Evolutionary conservation across 2,888 invertebrate species (phyloP).

Genomic region (Erebia epiphron): DNA sequence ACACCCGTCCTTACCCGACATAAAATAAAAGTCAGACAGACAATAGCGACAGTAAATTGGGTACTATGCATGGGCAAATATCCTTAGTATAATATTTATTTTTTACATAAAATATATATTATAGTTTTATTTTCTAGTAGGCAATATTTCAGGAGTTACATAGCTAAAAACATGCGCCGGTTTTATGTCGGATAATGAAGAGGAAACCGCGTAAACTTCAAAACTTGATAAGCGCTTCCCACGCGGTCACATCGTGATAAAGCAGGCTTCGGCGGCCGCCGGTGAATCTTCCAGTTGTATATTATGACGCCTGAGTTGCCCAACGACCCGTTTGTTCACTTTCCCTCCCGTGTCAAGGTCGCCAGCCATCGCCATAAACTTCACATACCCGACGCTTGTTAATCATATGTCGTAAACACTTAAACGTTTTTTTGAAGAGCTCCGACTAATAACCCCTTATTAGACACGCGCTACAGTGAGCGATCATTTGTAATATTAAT

Average conservation of each 20-base stretch:
- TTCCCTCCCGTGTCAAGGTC: conserved; percentile 79
- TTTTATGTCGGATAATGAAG: not conserved
- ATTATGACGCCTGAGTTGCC: conserved; percentile 57
- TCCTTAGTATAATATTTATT: too few species aligned
- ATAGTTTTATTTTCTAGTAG: too few species aligned
- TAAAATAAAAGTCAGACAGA: too few species aligned
- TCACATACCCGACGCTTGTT: conserved; percentile 37
- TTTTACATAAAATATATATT: too few species aligned
- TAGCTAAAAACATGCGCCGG: too few species aligned
- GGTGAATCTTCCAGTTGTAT: conserved; percentile 34
- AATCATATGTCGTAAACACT: conserved; percentile 37
- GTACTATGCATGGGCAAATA: too few species aligned
- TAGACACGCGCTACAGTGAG: conserved; percentile 18
- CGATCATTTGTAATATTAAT: conserved; percentile 10
- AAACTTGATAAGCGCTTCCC: conserved; percentile 23
- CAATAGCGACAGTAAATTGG: too few species aligned
- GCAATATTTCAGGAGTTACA: too few species aligned
- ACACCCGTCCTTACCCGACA: too few species aligned
- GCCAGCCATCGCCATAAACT: conserved; percentile 57
- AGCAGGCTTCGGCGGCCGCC: conserved; percentile 7
- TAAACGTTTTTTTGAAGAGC: conserved; percentile 14
- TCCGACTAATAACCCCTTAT: conserved; percentile 9
- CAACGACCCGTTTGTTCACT: conserved; percentile 76
- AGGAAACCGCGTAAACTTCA: conserved; percentile 5
- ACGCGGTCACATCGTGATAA: conserved; percentile 13